Base-by-base conservation (phyloP, 2,113 vertebrate species). In the Brachyistius frenatus region DNA sequence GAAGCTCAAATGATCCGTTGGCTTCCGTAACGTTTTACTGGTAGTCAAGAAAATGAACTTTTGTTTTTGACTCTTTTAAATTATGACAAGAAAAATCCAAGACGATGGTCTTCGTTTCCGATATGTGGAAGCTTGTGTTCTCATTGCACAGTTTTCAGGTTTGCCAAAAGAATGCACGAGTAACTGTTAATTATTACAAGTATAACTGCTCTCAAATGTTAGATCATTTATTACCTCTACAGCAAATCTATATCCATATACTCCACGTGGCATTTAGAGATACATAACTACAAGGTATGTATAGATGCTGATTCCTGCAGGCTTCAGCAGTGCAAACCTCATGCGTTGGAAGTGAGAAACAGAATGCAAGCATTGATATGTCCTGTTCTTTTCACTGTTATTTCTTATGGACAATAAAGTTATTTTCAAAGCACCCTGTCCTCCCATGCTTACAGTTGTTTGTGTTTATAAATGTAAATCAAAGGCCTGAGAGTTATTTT, bases 321-420 rank as follows among this genome's bases (percentile, higher is more conserved):
- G 65, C 56, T 61, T 75, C 55, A 66, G 71, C 72, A 62, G 31
- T 65, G 58, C 70, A 86, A 79, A 91, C 53, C 71, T 81, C 41
- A 15, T 81, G 71, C 67, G 73, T 56, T 71, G 82, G 68, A 86
- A 77, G 73, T 86, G 80, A 88, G 74, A 86, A 82, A 80, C 52
- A 54, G 81, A 78, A 80, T 80, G 74, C 85, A 89, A 82, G 71
- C 81, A 76, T 86, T 89, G 85, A 77, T 84, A 71, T 90, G 76
- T 86, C 78, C 77, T 88, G 37, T 89, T 92, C 60, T 91, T 91
- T 92, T 89, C 86, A 93, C 88, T 90, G 91, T 91, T 91, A 82
- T 94, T 95, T 95, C 91, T 91, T 93, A 94, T 91, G 77, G 76
- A 92, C 91, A 94, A 93, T 95, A 95, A 94, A 94, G 78, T 87